Conservation (phyloP, 2,113 vertebrate genomes). For the Solea senegalensis region DNA sequence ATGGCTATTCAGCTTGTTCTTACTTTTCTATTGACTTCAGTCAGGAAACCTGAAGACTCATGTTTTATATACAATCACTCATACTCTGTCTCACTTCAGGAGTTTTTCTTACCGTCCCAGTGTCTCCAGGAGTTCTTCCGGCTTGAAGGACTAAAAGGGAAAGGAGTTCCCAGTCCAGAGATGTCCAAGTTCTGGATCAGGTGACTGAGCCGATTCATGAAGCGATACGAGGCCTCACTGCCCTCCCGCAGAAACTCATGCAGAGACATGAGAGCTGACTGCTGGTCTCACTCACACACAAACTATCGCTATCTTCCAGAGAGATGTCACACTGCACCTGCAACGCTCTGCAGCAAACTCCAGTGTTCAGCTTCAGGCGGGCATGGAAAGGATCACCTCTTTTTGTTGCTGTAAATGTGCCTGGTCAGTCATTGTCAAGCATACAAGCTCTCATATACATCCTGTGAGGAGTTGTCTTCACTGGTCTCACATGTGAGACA, state of each 20-base stretch:
- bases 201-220: conserved; percentile 77
- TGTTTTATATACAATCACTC: neutral
- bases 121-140: conserved; percentile 77
- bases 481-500: conserved; percentile 2
- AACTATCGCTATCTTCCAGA: conserved; percentile 48
- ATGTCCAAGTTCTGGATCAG: conserved; percentile 80
- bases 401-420: conserved; percentile 1
- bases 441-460: conserved; percentile 23
- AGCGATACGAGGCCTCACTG: conserved; percentile 75
- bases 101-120: conserved; percentile 74
- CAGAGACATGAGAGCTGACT: conserved; percentile 75
- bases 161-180: conserved; percentile 73
- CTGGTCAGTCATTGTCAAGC: conserved; percentile 22
- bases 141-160: conserved; percentile 66
- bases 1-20: too few species aligned
- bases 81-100: neutral
- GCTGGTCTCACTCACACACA: conserved; percentile 47
- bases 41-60: too few species aligned
- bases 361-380: conserved; percentile 7
- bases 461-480: conserved; percentile 27
- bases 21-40: too few species aligned
- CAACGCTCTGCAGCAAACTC: conserved; percentile 54
- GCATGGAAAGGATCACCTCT: conserved; percentile 24
- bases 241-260: conserved; percentile 80
- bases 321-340: conserved; percentile 28